A percentile compares a stretch with the other conserved stretches of the same genome.
Evolutionary conservation across 2,888 invertebrate genomes (phyloP).

Genomic region (Zaprionus lineosus): DNA sequence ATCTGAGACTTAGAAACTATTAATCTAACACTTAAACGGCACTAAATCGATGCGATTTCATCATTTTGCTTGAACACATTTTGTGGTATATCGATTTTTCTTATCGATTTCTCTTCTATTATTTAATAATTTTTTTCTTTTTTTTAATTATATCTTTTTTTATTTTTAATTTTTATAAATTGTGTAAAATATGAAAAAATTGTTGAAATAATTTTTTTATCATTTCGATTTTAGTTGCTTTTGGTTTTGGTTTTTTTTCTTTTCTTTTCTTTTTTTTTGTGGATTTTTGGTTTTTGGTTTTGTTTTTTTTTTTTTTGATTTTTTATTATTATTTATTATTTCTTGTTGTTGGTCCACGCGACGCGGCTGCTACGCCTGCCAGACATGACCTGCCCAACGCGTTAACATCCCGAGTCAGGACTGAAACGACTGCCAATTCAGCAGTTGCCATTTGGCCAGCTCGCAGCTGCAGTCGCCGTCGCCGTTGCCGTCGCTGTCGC

Average conservation of each 20-base stretch:
- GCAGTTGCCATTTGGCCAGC: conserved; percentile 41
- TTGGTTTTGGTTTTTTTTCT: conserved; percentile 26
- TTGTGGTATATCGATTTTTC: conserved; percentile 64
- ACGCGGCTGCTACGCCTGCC: conserved; percentile 68
- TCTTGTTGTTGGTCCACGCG: conserved; percentile 61
- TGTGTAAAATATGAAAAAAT: no score
- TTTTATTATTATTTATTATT: conserved; percentile 23
- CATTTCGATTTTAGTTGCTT: conserved; percentile 18
- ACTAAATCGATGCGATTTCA: conserved; percentile 41
- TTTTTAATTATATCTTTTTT: no score
- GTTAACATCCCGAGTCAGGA: conserved; percentile 83
- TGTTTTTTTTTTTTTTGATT: conserved; percentile 13
- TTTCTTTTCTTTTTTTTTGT: conserved; percentile 20
- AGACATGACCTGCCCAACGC: conserved; percentile 83
- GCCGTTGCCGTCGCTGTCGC: conserved; percentile 30
- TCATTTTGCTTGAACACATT: conserved; percentile 56
- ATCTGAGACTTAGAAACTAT: conserved; percentile 30
- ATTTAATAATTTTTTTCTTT: no score
- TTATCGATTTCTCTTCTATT: no score
- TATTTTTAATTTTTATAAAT: no score
- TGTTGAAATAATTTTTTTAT: no score
- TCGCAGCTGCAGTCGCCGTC: conserved; percentile 24
- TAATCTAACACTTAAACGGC: conserved; percentile 42
- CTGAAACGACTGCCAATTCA: conserved; percentile 76
- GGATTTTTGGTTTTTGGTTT: background rate